These are phyloP conservation scores for Aplidium turbinatum DNA, from an alignment of 23 tunicate genomes.

Conservation along the genomic window DNA sequence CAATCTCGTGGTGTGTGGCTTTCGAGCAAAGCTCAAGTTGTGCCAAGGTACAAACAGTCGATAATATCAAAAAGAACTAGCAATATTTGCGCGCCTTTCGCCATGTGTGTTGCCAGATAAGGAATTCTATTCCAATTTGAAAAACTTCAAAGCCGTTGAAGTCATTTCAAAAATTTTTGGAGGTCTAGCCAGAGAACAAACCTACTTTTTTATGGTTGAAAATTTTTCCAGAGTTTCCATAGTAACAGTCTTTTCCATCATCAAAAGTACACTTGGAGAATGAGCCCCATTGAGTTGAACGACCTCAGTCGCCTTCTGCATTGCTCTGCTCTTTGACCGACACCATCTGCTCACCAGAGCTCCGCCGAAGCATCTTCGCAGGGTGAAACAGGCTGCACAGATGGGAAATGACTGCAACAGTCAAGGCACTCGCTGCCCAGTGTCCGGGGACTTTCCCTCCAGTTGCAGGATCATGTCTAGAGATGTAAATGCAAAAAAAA, in stretches of 20 bases:
- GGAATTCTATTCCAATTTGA: neutral
- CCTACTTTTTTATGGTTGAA: neutral
- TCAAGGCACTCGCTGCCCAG: constrained; percentile 60
- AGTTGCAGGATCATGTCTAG: constrained; percentile 29
- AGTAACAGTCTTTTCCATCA: neutral
- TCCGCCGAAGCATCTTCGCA: constrained; percentile 46
- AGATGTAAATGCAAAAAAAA: no score
- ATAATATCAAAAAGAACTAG: no score
- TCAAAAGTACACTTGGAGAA: constrained; percentile 39
- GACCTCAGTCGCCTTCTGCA: constrained; percentile 14
- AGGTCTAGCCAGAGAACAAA: no score
- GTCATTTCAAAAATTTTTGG: no score
- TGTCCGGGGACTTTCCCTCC: constrained; percentile 84
- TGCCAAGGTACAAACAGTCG: constrained; percentile 48
- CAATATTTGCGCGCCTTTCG: no score
- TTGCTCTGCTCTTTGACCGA: constrained; percentile 61
- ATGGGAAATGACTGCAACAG: constrained; percentile 17
- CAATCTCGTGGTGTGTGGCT: constrained; percentile 58
- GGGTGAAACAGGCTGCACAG: neutral
- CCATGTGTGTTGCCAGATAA: neutral
- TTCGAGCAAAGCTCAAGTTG: constrained; percentile 45
- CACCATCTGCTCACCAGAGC: constrained; percentile 39
- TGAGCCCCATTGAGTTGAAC: constrained; percentile 76
- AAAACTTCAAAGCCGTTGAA: no score
- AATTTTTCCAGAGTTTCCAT: neutral